Conservation (phyloP, 2,888 invertebrate genomes). For the Sylvicola fuscatus region DNA sequence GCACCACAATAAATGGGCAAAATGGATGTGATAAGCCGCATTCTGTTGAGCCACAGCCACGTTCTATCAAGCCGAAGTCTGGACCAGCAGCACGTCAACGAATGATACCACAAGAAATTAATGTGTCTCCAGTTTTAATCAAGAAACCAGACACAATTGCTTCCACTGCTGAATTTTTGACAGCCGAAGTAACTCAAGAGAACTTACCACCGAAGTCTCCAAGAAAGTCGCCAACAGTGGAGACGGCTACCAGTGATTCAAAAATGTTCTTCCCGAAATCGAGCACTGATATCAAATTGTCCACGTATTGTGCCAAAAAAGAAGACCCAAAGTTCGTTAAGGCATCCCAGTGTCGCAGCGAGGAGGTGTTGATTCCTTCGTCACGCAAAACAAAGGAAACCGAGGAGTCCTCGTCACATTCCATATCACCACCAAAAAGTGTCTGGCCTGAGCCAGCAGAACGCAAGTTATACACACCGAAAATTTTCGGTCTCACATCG, state of each 20-base stretch:
- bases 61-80: slow-evolving; percentile 19
- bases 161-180: too few relatives aligned
- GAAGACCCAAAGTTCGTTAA: neutral
- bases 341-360: neutral
- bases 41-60: slow-evolving; percentile 7
- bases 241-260: neutral
- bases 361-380: slow-evolving; percentile 10
- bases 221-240: slow-evolving; percentile 10
- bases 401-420: slow-evolving; percentile 12
- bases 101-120: slow-evolving; percentile 32
- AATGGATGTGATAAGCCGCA: slow-evolving; percentile 11
- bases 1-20: slow-evolving; percentile 2
- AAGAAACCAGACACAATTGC: slow-evolving; percentile 9
- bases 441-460: slow-evolving; percentile 17
- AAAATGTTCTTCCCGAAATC: slow-evolving; percentile 24
- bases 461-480: slow-evolving; percentile 13
- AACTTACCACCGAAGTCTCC: slow-evolving; percentile 14
- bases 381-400: slow-evolving; percentile 21
- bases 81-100: slow-evolving; percentile 33
- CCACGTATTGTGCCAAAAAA: neutral
- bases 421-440: slow-evolving; percentile 26
- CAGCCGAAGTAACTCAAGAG: neutral
- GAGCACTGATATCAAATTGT: neutral
- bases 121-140: slow-evolving; percentile 17
- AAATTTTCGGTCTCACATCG: slow-evolving; percentile 30